Evolutionary conservation across 2,113 vertebrate species (phyloP).

Genomic region (Seriola rivoliana): DNA sequence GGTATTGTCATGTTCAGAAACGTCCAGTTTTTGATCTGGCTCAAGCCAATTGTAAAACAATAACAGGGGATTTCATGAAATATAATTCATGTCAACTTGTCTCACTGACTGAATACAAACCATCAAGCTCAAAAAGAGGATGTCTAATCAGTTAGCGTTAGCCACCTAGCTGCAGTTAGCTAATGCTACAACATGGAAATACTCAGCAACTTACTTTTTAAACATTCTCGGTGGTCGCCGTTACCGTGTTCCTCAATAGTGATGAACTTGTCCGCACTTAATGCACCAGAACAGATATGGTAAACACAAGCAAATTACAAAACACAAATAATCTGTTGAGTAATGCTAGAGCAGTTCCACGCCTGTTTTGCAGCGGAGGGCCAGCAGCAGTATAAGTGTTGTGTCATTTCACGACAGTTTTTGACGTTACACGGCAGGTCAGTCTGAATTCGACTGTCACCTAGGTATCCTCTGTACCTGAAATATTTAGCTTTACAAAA

Average conservation of each 20-base stretch:
- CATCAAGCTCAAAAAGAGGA: not conserved
- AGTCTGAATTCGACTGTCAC: not conserved
- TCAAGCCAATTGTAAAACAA: no score
- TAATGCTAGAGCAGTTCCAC: slow-evolving; percentile 48
- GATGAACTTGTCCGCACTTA: not conserved
- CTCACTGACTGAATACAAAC: not conserved
- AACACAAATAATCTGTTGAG: slow-evolving; percentile 26
- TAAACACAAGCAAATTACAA: slow-evolving; percentile 8
- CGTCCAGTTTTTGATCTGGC: not conserved
- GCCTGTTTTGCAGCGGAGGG: slow-evolving; percentile 50
- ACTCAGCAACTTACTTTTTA: slow-evolving; percentile 83
- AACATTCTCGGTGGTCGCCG: slow-evolving; percentile 80
- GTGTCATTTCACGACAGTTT: slow-evolving; percentile 70
- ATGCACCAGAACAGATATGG: not conserved
- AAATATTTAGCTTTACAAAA: not conserved
- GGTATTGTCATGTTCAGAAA: not conserved
- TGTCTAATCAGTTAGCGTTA: slow-evolving; percentile 47
- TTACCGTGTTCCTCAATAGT: slow-evolving; percentile 9
- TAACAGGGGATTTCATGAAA: not conserved
- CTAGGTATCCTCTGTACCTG: not conserved
- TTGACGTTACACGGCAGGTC: slow-evolving; percentile 27
- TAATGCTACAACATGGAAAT: slow-evolving; percentile 30
- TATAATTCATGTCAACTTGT: not conserved
- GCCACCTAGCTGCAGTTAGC: slow-evolving; percentile 40
- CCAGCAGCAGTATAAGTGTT: not conserved